A percentile compares a stretch with the other conserved stretches of the same genome.
Conservation (phyloP, 2,888 invertebrate species). For the Macrophya alboannulata region DNA sequence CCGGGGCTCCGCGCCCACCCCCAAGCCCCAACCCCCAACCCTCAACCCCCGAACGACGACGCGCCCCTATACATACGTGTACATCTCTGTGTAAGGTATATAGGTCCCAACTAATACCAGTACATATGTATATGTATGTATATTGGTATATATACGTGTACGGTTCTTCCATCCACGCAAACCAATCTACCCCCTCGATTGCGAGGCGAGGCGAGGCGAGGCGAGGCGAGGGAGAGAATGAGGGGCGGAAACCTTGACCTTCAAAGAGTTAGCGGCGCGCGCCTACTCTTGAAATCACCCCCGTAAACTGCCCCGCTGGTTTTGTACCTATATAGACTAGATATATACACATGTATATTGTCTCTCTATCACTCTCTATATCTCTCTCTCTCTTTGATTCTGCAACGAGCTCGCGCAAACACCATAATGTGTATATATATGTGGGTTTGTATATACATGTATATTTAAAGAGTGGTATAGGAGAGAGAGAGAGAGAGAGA, state of each 20-base stretch:
- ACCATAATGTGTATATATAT: neutral
- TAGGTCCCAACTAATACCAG: neutral
- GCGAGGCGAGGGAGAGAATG: neutral
- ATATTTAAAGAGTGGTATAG: too few relatives aligned
- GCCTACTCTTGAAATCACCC: neutral
- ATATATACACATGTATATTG: neutral
- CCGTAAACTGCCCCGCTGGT: neutral
- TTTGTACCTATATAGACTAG: neutral
- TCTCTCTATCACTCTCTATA: slow-evolving; percentile 32
- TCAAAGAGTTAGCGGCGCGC: slow-evolving; percentile 41
- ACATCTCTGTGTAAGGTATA: neutral
- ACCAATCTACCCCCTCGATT: neutral
- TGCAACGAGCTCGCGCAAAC: neutral
- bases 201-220: neutral
- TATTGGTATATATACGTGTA: neutral
- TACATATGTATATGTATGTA: neutral
- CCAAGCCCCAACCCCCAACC: neutral
- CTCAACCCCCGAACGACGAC: neutral
- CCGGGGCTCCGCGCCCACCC: slow-evolving; percentile 19
- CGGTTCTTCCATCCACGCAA: neutral
- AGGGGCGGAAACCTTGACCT: slow-evolving; percentile 35
- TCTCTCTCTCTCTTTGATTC: neutral
- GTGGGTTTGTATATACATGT: too few relatives aligned
- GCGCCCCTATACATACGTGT: neutral
- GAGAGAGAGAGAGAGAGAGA: too few relatives aligned